Conservation (phyloP, 2,888 invertebrate genomes). For the Lasius platythorax region DNA sequence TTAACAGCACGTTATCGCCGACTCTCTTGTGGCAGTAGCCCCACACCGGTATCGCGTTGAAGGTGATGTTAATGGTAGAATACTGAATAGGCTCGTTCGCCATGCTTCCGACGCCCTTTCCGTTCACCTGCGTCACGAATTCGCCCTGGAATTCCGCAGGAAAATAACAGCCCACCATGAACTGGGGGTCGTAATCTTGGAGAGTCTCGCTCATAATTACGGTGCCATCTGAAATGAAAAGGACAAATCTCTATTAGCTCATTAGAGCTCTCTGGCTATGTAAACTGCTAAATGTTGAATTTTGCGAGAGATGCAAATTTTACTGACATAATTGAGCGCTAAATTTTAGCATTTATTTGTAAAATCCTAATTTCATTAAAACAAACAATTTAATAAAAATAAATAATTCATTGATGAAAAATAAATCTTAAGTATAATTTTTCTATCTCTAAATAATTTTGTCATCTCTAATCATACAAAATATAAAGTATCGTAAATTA, state of each 20-base stretch:
- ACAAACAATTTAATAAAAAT: neutral
- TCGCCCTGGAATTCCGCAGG: conserved; percentile 89
- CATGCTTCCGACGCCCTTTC: conserved; percentile 80
- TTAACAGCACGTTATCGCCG: conserved; percentile 89
- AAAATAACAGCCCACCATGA: conserved; percentile 88
- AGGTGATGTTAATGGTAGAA: conserved; percentile 88
- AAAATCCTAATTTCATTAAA: neutral
- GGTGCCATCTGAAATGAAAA: conserved; percentile 63
- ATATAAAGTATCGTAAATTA: neutral
- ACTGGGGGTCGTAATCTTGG: conserved; percentile 78
- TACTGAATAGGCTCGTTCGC: conserved; percentile 87
- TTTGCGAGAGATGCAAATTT: neutral
- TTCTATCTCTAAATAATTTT: neutral
- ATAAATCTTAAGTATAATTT: neutral
- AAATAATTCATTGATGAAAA: neutral
- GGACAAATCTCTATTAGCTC: neutral
- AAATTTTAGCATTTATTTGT: neutral
- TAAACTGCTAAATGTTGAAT: neutral
- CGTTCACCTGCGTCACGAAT: conserved; percentile 88
- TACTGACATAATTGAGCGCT: neutral
- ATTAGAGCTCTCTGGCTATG: neutral
- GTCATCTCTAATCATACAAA: neutral
- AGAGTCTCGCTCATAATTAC: conserved; percentile 73
- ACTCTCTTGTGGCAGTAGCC: conserved; percentile 88
- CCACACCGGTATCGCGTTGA: conserved; percentile 89